Conservation (phyloP, 2,797 vertebrate genomes). For the Glyptemys insculpta region DNA sequence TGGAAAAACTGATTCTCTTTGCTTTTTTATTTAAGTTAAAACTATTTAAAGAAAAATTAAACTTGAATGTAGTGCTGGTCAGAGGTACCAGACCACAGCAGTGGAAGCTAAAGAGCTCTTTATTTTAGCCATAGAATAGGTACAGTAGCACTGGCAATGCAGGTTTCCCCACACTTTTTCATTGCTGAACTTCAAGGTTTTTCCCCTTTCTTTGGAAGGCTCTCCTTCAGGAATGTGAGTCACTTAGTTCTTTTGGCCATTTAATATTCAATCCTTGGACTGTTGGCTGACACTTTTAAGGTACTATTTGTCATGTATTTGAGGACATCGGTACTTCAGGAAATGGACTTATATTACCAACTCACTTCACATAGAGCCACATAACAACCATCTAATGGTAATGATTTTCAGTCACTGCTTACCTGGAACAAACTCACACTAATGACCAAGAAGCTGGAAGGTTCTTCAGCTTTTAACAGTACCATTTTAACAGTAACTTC, state of each 20-base stretch:
- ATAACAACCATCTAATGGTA: neutral
- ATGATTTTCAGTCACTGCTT: neutral
- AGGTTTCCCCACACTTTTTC: neutral
- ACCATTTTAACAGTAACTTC: neutral
- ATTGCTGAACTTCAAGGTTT: no score
- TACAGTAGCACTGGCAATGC: neutral
- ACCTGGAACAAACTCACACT: neutral
- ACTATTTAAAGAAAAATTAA: neutral
- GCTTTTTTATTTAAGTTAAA: neutral
- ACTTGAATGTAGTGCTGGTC: neutral
- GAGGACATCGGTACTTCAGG: neutral
- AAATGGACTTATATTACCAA: neutral
- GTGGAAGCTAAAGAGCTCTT: no score
- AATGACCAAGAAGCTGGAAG: neutral
- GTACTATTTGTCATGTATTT: neutral
- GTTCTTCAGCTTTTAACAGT: neutral
- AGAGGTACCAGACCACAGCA: neutral
- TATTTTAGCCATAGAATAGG: neutral
- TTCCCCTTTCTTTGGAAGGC: no score
- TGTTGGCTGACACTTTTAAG: no score
- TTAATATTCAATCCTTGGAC: neutral
- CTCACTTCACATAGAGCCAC: neutral
- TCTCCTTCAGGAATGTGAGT: neutral
- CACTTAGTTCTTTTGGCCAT: neutral
- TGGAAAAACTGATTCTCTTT: neutral